Conservation (phyloP, 1,140 invertebrate genomes). For the Plectrocnemia conspersa region DNA sequence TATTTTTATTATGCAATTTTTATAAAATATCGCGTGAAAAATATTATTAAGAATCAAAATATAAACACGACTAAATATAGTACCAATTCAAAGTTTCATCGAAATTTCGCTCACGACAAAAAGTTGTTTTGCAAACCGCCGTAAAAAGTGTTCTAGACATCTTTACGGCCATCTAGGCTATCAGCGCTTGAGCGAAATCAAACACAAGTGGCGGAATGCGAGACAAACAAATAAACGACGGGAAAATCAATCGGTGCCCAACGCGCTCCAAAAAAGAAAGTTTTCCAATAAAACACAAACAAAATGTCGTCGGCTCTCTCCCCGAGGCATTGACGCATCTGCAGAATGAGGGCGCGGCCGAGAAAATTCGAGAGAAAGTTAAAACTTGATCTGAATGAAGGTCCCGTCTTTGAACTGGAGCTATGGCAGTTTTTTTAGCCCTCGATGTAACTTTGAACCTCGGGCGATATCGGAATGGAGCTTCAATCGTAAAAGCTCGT, state of each 20-base stretch:
- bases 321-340: conserved; percentile 11
- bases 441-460: no score
- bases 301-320: conserved; percentile 16
- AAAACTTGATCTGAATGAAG: no score
- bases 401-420: no score
- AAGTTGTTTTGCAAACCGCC: neutral
- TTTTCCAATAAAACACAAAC: conserved; percentile 29
- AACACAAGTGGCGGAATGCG: conserved; percentile 23
- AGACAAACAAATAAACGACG: conserved; percentile 31
- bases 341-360: conserved; percentile 16
- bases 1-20: no score
- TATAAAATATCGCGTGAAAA: no score
- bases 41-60: no score
- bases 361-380: no score
- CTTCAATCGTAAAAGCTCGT: no score
- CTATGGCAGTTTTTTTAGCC: no score
- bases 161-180: conserved; percentile 28
- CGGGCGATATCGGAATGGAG: no score
- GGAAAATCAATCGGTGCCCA: conserved; percentile 30
- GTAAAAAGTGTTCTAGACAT: conserved; percentile 28
- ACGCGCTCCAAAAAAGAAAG: conserved; percentile 26
- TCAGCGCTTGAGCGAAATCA: conserved; percentile 29
- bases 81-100: no score
- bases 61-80: no score
- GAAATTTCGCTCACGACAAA: neutral